Percentiles rank a stretch among this genome's conserved stretches.
These are phyloP conservation scores for Tenthredo amoena DNA, from an alignment of 2,888 invertebrate species.

Conservation along the genomic window DNA sequence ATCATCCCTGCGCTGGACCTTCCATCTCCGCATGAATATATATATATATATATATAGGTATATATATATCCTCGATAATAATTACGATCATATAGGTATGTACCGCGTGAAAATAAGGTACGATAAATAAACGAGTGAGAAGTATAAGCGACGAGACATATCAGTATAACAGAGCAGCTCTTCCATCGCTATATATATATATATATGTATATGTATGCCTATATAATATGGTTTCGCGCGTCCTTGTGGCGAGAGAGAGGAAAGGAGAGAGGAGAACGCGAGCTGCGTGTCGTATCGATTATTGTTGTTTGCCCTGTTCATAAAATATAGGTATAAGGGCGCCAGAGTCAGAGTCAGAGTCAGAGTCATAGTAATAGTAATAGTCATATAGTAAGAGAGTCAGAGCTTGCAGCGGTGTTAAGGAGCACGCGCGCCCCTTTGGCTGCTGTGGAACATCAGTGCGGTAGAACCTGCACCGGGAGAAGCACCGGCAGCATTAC, in stretches of 20 bases:
- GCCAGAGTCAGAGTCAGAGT: neutral
- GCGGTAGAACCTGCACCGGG: too few relatives aligned
- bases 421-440: neutral
- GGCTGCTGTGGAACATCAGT: neutral
- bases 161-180: neutral
- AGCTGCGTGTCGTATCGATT: constrained; percentile 43
- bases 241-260: neutral
- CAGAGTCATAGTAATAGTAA: neutral
- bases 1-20: neutral
- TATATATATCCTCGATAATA: neutral
- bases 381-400: too few relatives aligned
- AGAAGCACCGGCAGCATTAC: neutral
- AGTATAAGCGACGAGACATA: neutral
- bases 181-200: neutral
- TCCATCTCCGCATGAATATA: neutral
- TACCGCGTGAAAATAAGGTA: neutral
- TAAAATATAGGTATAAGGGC: constrained; percentile 18
- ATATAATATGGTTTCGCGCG: neutral
- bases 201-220: neutral
- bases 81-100: neutral
- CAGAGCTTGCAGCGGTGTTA: neutral
- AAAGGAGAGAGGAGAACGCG: neutral
- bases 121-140: too few relatives aligned
- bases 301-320: constrained; percentile 39
- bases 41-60: neutral